These are phyloP conservation scores for Eubucco bourcierii DNA, from an alignment of 2,113 vertebrate species.

Conservation along the genomic window DNA sequence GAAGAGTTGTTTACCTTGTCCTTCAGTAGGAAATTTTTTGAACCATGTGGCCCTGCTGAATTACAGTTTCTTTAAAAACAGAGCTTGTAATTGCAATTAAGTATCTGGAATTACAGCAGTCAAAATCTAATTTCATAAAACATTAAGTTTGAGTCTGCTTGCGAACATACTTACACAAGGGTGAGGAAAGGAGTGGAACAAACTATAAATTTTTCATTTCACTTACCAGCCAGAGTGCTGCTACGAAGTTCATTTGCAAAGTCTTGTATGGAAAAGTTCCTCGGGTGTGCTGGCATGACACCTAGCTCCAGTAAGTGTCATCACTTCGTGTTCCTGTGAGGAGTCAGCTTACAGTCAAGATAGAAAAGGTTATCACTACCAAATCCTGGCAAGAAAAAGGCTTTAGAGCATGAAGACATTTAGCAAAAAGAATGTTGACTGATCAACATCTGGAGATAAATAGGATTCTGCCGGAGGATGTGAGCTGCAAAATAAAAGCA, in stretches of 20 bases:
- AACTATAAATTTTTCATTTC: neutral
- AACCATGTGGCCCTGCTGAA: neutral
- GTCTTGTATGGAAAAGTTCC: neutral
- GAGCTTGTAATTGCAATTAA: slow-evolving; percentile 47
- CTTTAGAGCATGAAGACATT: slow-evolving; percentile 13
- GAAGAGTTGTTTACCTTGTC: neutral
- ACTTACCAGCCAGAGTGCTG: neutral
- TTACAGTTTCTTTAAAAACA: slow-evolving; percentile 29
- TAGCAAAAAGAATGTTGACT: neutral
- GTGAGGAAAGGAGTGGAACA: neutral
- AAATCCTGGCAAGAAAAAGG: neutral
- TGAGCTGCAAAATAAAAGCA: slow-evolving; percentile 30
- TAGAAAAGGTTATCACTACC: neutral
- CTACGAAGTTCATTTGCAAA: neutral
- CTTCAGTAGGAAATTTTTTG: neutral
- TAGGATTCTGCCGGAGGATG: neutral
- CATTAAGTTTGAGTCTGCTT: slow-evolving; percentile 29
- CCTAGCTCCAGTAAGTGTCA: neutral
- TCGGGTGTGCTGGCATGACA: neutral
- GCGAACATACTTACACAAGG: slow-evolving; percentile 23
- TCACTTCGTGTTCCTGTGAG: neutral
- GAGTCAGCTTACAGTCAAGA: neutral
- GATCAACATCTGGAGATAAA: slow-evolving; percentile 8
- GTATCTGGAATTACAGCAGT: slow-evolving; percentile 54
- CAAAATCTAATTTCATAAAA: slow-evolving; percentile 51